Conservation (phyloP, 1,140 invertebrate species). For the Drosophila paulistorum region DNA sequence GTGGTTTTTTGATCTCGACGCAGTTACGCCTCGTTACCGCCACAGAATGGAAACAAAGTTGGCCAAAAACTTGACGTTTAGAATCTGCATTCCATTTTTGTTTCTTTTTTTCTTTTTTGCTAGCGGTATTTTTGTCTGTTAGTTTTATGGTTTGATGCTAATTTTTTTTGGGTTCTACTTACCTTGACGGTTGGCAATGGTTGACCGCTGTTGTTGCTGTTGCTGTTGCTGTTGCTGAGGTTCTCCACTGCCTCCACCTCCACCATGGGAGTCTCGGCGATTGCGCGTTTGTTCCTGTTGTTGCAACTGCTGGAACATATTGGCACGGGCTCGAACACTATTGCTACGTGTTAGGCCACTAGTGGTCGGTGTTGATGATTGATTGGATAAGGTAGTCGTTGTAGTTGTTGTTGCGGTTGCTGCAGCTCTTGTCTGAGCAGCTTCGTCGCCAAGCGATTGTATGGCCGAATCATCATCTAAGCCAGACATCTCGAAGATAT, state of each 20-base stretch:
- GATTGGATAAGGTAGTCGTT: constrained; percentile 32
- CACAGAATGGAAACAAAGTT: not conserved
- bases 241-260: constrained; percentile 24
- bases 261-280: constrained; percentile 38
- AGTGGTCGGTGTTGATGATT: constrained; percentile 41
- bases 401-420: constrained; percentile 5
- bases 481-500: constrained; percentile 80
- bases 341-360: constrained; percentile 84
- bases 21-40: constrained; percentile 6
- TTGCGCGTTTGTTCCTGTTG: constrained; percentile 83
- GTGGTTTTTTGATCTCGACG: not conserved
- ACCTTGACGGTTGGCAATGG: constrained; percentile 56
- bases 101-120: too few species aligned
- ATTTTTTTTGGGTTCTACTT: constrained; percentile 49
- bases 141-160: constrained; percentile 66
- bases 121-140: constrained; percentile 26
- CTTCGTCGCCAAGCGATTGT: constrained; percentile 54
- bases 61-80: not conserved
- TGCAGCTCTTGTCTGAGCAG: constrained; percentile 20
- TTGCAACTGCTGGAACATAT: constrained; percentile 86
- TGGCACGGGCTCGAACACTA: constrained; percentile 86
- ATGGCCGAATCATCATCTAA: constrained; percentile 70
- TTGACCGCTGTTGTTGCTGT: constrained; percentile 24
- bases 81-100: not conserved
- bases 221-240: constrained; percentile 26